phyloP scores from a whole-genome alignment of 2,888 invertebrate genomes.

The Galerucella calmariensis region DNA sequence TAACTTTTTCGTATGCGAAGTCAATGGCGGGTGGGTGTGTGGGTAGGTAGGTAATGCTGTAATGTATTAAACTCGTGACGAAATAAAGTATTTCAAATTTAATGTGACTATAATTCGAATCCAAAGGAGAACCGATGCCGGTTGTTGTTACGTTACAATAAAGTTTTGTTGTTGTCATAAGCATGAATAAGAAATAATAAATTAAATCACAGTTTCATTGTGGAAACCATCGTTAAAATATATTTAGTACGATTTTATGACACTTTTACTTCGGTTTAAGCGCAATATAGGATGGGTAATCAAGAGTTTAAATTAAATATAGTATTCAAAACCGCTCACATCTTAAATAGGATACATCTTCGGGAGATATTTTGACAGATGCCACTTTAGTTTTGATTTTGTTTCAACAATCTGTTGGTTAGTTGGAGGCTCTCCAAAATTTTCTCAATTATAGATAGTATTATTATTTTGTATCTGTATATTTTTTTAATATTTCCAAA shows the following conservation, averaged over 20 bases:
- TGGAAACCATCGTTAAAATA: neutral
- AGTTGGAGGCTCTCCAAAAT: too few species aligned
- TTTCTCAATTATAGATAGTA: too few species aligned
- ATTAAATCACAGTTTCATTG: neutral
- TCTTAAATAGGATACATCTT: too few species aligned
- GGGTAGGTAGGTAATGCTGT: constrained; percentile 24
- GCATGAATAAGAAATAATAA: neutral
- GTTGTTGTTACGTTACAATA: neutral
- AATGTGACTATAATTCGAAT: constrained; percentile 30
- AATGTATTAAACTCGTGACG: constrained; percentile 23
- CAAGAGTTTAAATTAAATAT: neutral
- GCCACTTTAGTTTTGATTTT: too few species aligned
- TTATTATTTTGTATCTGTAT: too few species aligned
- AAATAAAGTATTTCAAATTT: constrained; percentile 31
- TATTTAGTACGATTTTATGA: neutral
- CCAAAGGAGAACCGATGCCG: constrained; percentile 23
- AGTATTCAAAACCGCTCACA: too few species aligned
- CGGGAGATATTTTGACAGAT: too few species aligned
- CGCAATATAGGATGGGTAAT: neutral
- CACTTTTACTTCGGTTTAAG: neutral
- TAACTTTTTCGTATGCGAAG: constrained; percentile 20
- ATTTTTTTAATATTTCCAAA: too few species aligned
- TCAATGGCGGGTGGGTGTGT: constrained; percentile 33
- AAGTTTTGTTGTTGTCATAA: neutral
- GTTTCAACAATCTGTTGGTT: too few species aligned